Evolutionary conservation across 1,140 invertebrate genomes (phyloP).

Genomic region (Drosophila saltans): DNA sequence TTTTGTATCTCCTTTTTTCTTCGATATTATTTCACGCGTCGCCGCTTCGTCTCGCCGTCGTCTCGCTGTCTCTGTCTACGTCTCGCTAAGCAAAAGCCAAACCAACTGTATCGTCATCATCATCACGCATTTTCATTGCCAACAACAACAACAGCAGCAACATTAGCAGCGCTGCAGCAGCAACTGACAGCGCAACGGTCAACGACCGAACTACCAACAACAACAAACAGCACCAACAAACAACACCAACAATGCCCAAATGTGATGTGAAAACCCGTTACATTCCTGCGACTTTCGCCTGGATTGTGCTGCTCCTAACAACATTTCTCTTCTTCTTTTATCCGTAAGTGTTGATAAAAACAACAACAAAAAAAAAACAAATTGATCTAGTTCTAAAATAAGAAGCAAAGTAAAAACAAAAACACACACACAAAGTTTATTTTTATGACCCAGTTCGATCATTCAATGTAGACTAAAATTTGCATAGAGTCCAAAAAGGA

Average conservation of each 20-base stretch:
- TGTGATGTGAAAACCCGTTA: constrained; percentile 96
- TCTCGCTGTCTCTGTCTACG: constrained; percentile 55
- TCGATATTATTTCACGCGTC: constrained; percentile 66
- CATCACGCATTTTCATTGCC: constrained; percentile 59
- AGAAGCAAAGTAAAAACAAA: neutral
- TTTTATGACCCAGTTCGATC: no score
- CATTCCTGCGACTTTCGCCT: constrained; percentile 98
- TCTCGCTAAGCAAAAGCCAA: constrained; percentile 38
- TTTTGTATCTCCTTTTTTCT: constrained; percentile 19
- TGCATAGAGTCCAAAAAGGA: no score
- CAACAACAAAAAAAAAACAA: neutral
- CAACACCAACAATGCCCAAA: constrained; percentile 87
- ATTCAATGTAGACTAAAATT: no score
- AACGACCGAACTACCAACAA: constrained; percentile 8
- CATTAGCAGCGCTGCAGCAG: constrained; percentile 23
- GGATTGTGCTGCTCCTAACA: constrained; percentile 94
- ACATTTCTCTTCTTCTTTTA: constrained; percentile 97
- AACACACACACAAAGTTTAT: no score
- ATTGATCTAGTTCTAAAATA: neutral
- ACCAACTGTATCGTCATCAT: constrained; percentile 48
- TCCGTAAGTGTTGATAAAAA: constrained; percentile 90
- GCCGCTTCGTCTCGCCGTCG: constrained; percentile 64
- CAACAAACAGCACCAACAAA: constrained; percentile 18
- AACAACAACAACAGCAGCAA: constrained; percentile 59
- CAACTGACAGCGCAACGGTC: constrained; percentile 85